phyloP scores from a whole-genome alignment of 1,140 invertebrate species.

The Nilaparvata lugens region DNA sequence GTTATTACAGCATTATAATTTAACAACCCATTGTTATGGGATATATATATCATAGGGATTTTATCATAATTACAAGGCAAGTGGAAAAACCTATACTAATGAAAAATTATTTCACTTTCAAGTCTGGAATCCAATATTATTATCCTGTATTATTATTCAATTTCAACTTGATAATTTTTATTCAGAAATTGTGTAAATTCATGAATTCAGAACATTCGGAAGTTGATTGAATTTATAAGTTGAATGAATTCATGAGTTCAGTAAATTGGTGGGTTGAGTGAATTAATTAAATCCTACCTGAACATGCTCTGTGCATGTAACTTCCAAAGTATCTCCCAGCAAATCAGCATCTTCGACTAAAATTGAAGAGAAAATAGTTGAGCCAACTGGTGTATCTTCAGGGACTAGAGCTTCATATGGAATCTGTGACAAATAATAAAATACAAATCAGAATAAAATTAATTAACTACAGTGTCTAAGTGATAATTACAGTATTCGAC shows the following conservation, averaged over 20 bases:
- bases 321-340: conserved; percentile 66
- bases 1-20: too few species aligned
- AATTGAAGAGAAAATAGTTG: conserved; percentile 62
- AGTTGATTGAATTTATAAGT: too few species aligned
- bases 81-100: too few species aligned
- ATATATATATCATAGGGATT: too few species aligned
- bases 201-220: not conserved
- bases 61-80: too few species aligned
- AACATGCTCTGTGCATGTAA: conserved; percentile 51
- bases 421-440: conserved; percentile 41
- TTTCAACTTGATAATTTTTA: too few species aligned
- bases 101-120: too few species aligned
- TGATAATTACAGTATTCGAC: too few species aligned
- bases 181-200: not conserved
- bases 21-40: too few species aligned
- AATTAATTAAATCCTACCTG: conserved; percentile 34
- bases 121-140: too few species aligned
- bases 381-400: conserved; percentile 65
- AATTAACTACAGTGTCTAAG: not conserved
- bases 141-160: too few species aligned
- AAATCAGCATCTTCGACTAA: conserved; percentile 67
- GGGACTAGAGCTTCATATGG: conserved; percentile 69
- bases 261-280: too few species aligned
- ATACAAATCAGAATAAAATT: conserved; percentile 4
- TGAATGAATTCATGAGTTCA: not conserved